Conservation (phyloP, 2,888 invertebrate genomes). For the Liodrosophila aerea region DNA sequence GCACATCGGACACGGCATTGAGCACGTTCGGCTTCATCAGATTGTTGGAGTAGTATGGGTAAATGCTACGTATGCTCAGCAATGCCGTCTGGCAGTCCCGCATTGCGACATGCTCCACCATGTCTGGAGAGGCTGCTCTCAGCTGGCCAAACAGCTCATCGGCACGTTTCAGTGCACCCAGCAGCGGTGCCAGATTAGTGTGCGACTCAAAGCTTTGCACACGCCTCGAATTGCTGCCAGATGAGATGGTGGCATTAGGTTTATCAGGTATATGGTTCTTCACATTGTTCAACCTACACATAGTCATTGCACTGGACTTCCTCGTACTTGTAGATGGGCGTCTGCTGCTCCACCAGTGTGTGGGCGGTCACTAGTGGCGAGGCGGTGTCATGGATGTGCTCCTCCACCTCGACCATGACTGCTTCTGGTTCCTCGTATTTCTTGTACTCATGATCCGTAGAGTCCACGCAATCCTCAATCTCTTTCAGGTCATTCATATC, state of each 20-base stretch:
- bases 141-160: constrained; percentile 72
- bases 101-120: constrained; percentile 65
- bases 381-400: constrained; percentile 90
- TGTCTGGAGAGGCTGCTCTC: constrained; percentile 63
- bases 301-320: constrained; percentile 84
- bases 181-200: constrained; percentile 77
- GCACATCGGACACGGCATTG: constrained; percentile 79
- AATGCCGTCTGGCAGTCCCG: constrained; percentile 69
- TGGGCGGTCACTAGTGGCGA: constrained; percentile 87
- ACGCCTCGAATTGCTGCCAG: constrained; percentile 75
- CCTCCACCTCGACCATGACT: constrained; percentile 91
- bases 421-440: constrained; percentile 85
- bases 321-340: constrained; percentile 88
- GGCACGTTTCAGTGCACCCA: constrained; percentile 75
- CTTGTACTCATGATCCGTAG: constrained; percentile 77
- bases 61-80: constrained; percentile 73
- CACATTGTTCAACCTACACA: constrained; percentile 82
- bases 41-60: constrained; percentile 77
- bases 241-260: no score
- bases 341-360: constrained; percentile 86
- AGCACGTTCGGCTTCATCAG: constrained; percentile 77
- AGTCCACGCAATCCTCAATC: constrained; percentile 80
- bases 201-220: constrained; percentile 81
- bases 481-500: constrained; percentile 87
- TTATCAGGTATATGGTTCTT: background rate